A percentile compares a stretch with the other conserved stretches of the same genome.
These are phyloP conservation scores for Camponotus fellah DNA, from an alignment of 2,888 invertebrate genomes.

Conservation along the genomic window DNA sequence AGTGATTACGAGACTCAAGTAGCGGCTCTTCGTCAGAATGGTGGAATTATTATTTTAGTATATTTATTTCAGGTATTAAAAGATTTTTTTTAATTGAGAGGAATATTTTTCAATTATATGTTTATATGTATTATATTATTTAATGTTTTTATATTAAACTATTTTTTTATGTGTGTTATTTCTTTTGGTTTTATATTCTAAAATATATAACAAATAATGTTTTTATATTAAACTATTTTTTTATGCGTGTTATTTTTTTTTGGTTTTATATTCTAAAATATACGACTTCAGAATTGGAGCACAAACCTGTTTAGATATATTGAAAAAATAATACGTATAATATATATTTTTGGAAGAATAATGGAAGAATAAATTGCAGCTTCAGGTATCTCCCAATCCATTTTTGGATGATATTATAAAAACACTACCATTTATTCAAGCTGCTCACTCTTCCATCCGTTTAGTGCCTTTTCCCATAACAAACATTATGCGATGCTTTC, in stretches of 20 bases:
- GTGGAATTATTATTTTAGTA: constrained; percentile 88
- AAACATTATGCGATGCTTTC: constrained; percentile 87
- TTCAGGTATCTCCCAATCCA: constrained; percentile 87
- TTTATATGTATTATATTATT: too few relatives aligned
- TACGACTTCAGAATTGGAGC: neutral
- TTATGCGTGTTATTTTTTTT: neutral
- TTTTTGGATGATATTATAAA: constrained; percentile 86
- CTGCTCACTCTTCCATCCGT: constrained; percentile 87
- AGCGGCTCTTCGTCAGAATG: constrained; percentile 88
- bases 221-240: neutral
- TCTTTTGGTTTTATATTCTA: neutral
- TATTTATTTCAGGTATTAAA: constrained; percentile 88
- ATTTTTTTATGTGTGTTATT: neutral
- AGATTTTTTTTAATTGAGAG: neutral
- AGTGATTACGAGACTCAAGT: constrained; percentile 89
- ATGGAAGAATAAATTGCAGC: constrained; percentile 84
- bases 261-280: neutral
- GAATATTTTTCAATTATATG: neutral
- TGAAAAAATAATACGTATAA: neutral
- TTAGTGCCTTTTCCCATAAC: constrained; percentile 87
- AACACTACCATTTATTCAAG: constrained; percentile 86
- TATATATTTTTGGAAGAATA: constrained; percentile 6
- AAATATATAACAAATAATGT: neutral
- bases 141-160: neutral
- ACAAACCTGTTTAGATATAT: neutral